Evolutionary conservation across 2,113 vertebrate species (phyloP).

Genomic region (zebrafish (Danio rerio)): GRCz12tu NC_133199.1:21538001-21538500

Average conservation of each 20-base stretch:
- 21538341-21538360: constrained; percentile 6
- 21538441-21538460: constrained; percentile 19
- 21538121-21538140: constrained; percentile 14
- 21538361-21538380: constrained; percentile 11
- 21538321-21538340: not conserved
- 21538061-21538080: constrained; percentile 66
- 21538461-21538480: constrained; percentile 1
- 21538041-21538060: constrained; percentile 73
- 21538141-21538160: not conserved
- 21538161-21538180: constrained; percentile 50
- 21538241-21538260: constrained; percentile 33
- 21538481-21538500: not conserved
- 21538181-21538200: constrained; percentile 52
- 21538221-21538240: not conserved
- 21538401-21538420: constrained; percentile 40
- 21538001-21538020: constrained; percentile 56
- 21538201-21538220: constrained; percentile 53
- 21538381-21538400: constrained; percentile 12
- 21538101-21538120: constrained; percentile 11
- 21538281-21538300: not conserved
- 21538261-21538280: constrained; percentile 30
- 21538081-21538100: constrained; percentile 66
- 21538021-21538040: constrained; percentile 62
- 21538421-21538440: not conserved
- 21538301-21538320: constrained; percentile 35